Percentiles rank a stretch among this genome's conserved stretches.
These are phyloP conservation scores for Aradophagus sp. DNA, from an alignment of 1,140 invertebrate genomes.

Conservation along the genomic window DNA sequence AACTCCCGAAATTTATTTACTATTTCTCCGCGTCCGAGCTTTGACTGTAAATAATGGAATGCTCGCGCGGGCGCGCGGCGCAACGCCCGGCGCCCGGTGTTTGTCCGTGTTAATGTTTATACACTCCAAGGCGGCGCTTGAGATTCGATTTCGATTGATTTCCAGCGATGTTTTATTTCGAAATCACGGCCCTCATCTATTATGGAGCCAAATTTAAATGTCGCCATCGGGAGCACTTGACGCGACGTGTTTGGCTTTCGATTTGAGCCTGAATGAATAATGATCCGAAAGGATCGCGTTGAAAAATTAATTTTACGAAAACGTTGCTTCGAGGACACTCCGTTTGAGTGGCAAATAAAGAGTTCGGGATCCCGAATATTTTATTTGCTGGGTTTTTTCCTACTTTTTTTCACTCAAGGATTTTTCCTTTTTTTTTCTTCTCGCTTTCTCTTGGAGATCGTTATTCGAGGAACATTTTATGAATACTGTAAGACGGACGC, in stretches of 20 bases:
- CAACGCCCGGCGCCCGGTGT: conserved; percentile 15
- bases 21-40: conserved; percentile 37
- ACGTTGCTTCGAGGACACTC: no score
- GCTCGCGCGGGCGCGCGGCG: conserved; percentile 36
- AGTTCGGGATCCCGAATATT: no score
- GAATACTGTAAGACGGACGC: no score
- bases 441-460: no score
- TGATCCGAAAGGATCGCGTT: no score
- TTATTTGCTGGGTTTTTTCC: no score
- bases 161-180: conserved; percentile 10
- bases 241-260: not conserved
- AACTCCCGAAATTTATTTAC: conserved; percentile 57
- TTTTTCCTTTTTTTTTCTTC: no score
- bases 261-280: no score
- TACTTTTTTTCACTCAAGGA: no score
- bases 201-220: conserved; percentile 1
- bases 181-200: conserved; percentile 9
- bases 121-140: conserved; percentile 11
- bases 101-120: conserved; percentile 30
- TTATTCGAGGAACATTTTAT: no score
- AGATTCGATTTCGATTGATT: conserved; percentile 39
- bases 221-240: not conserved
- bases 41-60: conserved; percentile 54
- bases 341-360: no score
- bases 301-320: no score